A percentile compares a stretch with the other conserved stretches of the same genome.
phyloP scores from a whole-genome alignment of 2,113 vertebrate genomes.

The Sclerurus mexicanus region DNA sequence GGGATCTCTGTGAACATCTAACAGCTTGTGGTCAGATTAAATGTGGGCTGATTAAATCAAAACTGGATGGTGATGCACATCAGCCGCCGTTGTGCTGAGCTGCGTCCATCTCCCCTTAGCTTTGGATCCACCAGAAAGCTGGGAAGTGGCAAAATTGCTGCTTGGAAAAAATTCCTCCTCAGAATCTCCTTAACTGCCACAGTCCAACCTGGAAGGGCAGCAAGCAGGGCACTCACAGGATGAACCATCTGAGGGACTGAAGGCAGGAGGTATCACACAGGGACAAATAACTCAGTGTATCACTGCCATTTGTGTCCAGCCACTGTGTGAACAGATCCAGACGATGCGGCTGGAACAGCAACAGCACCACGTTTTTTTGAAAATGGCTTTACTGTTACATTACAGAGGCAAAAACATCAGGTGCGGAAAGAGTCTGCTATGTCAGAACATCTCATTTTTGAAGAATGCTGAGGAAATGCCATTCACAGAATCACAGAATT shows the following conservation, averaged over 20 bases:
- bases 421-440: background rate
- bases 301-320: background rate
- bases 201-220: background rate
- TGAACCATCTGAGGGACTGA: accelerated
- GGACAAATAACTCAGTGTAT: accelerated
- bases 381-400: accelerated
- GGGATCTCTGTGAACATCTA: background rate
- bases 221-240: background rate
- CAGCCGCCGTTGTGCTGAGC: background rate
- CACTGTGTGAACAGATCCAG: accelerated
- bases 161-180: background rate
- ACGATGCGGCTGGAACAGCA: background rate
- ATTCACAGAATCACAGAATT: background rate
- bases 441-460: background rate
- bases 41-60: background rate
- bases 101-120: background rate
- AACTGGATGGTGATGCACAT: background rate
- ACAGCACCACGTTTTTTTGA: background rate
- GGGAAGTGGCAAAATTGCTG: background rate
- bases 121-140: accelerated
- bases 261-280: background rate
- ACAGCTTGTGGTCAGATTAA: background rate
- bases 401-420: background rate
- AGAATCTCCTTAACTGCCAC: too few relatives aligned
- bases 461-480: background rate